These are phyloP conservation scores for Pseudomugil gertrudae DNA, from an alignment of 2,797 vertebrate species.

Conservation along the genomic window DNA sequence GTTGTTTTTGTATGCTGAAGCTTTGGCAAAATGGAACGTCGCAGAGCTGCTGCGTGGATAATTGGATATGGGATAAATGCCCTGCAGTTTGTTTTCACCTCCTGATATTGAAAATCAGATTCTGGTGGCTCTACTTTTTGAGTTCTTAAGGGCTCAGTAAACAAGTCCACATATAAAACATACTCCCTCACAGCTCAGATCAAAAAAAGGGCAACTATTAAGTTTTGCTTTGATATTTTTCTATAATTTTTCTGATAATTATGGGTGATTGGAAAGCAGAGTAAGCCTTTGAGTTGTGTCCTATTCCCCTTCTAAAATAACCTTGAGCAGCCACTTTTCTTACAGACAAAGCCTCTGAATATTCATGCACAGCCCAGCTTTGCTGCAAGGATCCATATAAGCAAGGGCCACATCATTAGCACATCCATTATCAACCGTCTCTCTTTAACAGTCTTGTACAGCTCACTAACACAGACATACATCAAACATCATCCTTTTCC, in stretches of 20 bases:
- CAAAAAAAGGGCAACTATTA: constrained; percentile 8
- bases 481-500: constrained; percentile 64
- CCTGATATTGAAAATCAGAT: constrained; percentile 29
- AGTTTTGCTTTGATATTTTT: constrained; percentile 26
- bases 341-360: constrained; percentile 58
- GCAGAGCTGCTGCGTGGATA: background rate
- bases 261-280: constrained; percentile 34
- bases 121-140: constrained; percentile 15
- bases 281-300: constrained; percentile 38
- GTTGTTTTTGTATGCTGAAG: background rate
- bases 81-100: constrained; percentile 17
- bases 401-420: constrained; percentile 73
- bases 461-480: constrained; percentile 58
- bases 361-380: constrained; percentile 66
- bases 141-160: constrained; percentile 5
- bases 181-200: constrained; percentile 2
- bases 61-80: constrained; percentile 13
- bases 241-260: constrained; percentile 29
- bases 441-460: constrained; percentile 57
- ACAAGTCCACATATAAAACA: constrained; percentile 16
- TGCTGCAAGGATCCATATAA: constrained; percentile 57
- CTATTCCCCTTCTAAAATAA: constrained; percentile 58
- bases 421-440: constrained; percentile 58
- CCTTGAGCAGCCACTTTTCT: constrained; percentile 54
- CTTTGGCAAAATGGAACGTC: constrained; percentile 6